Percentiles rank a stretch among this genome's conserved stretches.
phyloP scores from a whole-genome alignment of 2,113 vertebrate species.

The Arvicanthis niloticus region DNA sequence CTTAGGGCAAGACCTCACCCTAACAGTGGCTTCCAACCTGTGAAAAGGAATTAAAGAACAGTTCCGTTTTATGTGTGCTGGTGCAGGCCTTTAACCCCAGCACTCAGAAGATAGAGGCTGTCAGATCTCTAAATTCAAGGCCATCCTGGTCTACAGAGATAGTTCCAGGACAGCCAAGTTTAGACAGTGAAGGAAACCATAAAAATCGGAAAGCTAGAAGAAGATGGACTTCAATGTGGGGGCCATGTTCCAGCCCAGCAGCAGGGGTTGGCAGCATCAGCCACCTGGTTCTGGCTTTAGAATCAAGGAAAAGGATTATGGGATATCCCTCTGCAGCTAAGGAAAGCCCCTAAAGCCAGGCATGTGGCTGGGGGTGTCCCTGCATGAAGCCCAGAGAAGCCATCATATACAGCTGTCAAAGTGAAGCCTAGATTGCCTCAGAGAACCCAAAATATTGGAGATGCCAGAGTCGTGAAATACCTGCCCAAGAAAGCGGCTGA shows the following conservation, averaged over 20 bases:
- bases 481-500: not conserved
- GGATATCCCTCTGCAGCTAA: not conserved
- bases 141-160: too few species aligned
- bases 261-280: not conserved
- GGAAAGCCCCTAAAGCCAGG: not conserved
- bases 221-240: not conserved
- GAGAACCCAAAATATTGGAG: not conserved
- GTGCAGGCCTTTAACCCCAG: too few species aligned
- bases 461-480: not conserved
- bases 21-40: too few species aligned
- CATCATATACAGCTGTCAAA: not conserved
- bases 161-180: too few species aligned
- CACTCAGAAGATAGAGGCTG: too few species aligned
- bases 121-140: too few species aligned
- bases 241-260: not conserved
- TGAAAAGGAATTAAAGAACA: too few species aligned
- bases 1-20: too few species aligned
- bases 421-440: not conserved
- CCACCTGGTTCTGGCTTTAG: not conserved
- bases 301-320: not conserved
- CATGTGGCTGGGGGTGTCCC: not conserved
- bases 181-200: not conserved
- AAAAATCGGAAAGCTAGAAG: not conserved
- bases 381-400: too few species aligned
- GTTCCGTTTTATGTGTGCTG: too few species aligned